A percentile compares a stretch with the other conserved stretches of the same genome.
Evolutionary conservation across 2,797 vertebrate genomes (phyloP).

Genomic region (Phataginus tetradactyla): DNA sequence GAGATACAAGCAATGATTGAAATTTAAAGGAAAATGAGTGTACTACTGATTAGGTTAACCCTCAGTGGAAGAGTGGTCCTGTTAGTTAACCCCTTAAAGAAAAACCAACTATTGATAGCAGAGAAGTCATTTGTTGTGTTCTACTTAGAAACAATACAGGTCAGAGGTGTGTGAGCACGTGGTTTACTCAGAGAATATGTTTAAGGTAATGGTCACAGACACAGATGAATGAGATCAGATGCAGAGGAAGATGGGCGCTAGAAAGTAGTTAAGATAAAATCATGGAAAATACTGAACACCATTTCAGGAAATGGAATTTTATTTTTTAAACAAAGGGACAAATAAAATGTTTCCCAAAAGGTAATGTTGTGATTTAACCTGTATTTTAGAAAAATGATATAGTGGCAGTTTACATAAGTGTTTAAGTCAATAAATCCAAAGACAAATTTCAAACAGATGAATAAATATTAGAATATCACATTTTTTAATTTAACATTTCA

Average conservation of each 20-base stretch:
- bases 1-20: neutral
- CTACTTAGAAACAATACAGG: neutral
- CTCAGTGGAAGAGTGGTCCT: neutral
- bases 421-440: neutral
- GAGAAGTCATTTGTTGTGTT: neutral
- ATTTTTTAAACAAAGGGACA: neutral
- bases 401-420: neutral
- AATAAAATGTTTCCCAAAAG: neutral
- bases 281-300: neutral
- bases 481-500: neutral
- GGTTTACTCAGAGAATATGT: neutral
- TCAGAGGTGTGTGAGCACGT: neutral
- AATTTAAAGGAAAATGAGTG: neutral
- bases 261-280: neutral
- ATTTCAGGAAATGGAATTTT: neutral
- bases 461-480: neutral
- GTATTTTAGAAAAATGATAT: neutral
- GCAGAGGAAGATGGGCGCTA: neutral
- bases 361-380: neutral
- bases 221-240: neutral
- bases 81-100: neutral
- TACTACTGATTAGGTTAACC: neutral
- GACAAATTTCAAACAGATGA: neutral
- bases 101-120: neutral
- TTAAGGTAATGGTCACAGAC: neutral